A percentile compares a stretch with the other conserved stretches of the same genome.
Conservation (phyloP, 2,113 vertebrate species). For the Lepus europaeus region DNA sequence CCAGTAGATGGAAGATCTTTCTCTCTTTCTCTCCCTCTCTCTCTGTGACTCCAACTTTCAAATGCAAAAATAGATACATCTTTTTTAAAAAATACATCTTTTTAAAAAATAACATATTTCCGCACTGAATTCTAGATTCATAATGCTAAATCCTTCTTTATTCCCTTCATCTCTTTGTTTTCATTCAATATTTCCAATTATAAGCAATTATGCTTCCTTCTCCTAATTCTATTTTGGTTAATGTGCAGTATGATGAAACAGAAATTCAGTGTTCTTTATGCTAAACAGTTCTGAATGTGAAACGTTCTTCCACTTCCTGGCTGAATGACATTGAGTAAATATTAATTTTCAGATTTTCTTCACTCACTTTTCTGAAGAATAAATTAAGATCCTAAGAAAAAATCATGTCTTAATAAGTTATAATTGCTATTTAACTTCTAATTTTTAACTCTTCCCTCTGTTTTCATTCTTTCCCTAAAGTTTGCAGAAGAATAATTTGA, state of each 20-base stretch:
- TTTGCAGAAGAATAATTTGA: conserved; percentile 49
- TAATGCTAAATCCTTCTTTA: not conserved
- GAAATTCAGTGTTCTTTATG: not conserved
- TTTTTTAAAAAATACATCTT: no score
- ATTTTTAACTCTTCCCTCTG: conserved; percentile 14
- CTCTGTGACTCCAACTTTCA: no score
- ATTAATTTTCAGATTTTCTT: not conserved
- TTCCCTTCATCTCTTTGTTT: conserved; percentile 4
- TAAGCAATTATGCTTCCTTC: not conserved
- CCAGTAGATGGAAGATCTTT: no score
- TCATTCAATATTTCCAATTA: not conserved
- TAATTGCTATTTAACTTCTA: not conserved
- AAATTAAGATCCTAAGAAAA: conserved; percentile 15
- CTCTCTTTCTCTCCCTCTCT: no score
- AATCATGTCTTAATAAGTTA: not conserved
- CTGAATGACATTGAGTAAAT: not conserved
- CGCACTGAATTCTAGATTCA: conserved; percentile 29
- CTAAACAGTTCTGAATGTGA: not conserved
- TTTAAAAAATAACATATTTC: not conserved
- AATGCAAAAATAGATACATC: no score
- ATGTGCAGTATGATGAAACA: not conserved
- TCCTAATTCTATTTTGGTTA: not conserved
- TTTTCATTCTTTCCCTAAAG: not conserved
- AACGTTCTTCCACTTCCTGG: not conserved
- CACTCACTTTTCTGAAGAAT: not conserved